Evolutionary conservation across 2,113 vertebrate species (phyloP), one percentile per base, ranked within the genome.

Genomic region (Chaenocephalus aceratus): DNA sequence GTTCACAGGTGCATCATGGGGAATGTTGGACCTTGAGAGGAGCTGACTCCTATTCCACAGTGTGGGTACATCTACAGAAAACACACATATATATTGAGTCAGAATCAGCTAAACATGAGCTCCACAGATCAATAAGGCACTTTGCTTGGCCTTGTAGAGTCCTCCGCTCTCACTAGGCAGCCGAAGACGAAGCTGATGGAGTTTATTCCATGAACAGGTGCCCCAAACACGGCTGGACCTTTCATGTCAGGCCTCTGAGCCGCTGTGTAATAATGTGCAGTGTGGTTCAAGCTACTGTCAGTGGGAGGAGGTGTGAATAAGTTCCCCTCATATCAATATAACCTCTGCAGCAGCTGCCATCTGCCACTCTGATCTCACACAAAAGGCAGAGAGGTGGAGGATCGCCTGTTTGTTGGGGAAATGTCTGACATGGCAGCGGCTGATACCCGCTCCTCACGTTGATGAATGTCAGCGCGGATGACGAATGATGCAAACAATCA

Each of bases 1-100:
- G 76, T 72, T 95, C 93, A 95, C 83, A 86, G 84, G 71, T 80
- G 90, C 94, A 95, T 95, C 75, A 63, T 92, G 82, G 64, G 56
- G 53, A 72, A 66, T 44, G 69, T 57, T 54, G 82, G 69, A 82
- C 70, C 70, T 75, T 15, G 87, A 70, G 86, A 82, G 2, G 75
- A 80, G 59, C 53, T 15, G 56, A 34, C 48, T 86, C 64, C 78
- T 48, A 85, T 72, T 61, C 74, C 54, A 3, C 64, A 30, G 75
- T 65, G 77, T 34, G 72, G 60, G 64, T 71, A n/a, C 90, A 91
- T 91, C 93, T 94, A 34, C 14, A 67, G 70, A 41, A 23, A 67
- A 63, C 18, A 83, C 30, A 79, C 0, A 69, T 26, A 79, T 14
- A 65, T 1, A 77, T 9, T 57, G 2, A 64, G 61, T 85, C 16